Conservation (phyloP, 2,113 vertebrate species). For the Rhabdornis inornatus region DNA sequence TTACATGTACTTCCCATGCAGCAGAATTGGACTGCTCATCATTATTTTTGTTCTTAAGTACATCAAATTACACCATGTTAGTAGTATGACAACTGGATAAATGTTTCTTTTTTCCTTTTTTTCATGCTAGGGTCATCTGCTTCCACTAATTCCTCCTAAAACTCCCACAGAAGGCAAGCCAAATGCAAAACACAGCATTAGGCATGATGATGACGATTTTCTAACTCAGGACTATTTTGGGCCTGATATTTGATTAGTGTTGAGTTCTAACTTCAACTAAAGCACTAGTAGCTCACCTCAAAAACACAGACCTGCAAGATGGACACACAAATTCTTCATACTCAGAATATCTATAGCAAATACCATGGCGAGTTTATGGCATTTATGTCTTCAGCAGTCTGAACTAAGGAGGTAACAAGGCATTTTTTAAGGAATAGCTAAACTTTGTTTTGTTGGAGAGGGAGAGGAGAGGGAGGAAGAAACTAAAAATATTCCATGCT, state of each 20-base stretch:
- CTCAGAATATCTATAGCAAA: background rate
- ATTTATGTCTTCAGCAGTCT: background rate
- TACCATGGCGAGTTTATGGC: background rate
- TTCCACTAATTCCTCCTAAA: background rate
- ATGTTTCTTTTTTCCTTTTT: background rate
- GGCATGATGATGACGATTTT: background rate
- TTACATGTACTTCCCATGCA: background rate
- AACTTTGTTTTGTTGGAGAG: background rate
- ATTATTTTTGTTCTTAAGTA: background rate
- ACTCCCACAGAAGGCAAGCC: background rate
- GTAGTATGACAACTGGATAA: constrained; percentile 1
- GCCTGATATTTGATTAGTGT: background rate
- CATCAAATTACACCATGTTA: background rate
- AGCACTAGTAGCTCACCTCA: background rate
- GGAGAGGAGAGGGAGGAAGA: background rate
- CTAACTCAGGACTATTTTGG: background rate
- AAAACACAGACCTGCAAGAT: background rate
- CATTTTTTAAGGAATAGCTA: background rate
- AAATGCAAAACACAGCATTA: background rate
- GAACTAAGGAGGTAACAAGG: background rate
- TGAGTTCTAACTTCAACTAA: background rate
- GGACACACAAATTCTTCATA: background rate
- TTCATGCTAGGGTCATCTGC: background rate
- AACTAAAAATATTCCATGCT: constrained; percentile 38
- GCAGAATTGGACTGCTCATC: background rate